A percentile compares a stretch with the other conserved stretches of the same genome.
These are phyloP conservation scores for Choristoneura rosaceana DNA, from an alignment of 2,888 invertebrate species.

Conservation along the genomic window DNA sequence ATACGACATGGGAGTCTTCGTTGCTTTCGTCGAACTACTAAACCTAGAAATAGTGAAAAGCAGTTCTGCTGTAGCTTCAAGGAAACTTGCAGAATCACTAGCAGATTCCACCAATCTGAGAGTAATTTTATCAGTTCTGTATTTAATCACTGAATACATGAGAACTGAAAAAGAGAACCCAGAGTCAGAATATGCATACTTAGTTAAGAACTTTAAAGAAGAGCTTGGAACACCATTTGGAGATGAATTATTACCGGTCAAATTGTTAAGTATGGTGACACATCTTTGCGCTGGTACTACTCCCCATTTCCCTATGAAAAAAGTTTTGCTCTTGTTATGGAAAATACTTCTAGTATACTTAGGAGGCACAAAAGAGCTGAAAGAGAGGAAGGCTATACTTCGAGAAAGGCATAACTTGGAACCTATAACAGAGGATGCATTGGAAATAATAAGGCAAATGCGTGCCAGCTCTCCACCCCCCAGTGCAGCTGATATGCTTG, in stretches of 20 bases:
- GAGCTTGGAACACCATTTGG: constrained; percentile 86
- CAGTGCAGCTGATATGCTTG: constrained; percentile 94
- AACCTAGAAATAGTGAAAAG: constrained; percentile 97
- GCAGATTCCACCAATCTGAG: constrained; percentile 96
- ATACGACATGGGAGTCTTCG: constrained; percentile 95
- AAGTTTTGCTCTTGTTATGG: constrained; percentile 97
- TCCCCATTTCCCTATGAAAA: constrained; percentile 99
- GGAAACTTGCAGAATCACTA: constrained; percentile 79
- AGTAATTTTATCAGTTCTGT: constrained; percentile 96
- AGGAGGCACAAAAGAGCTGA: constrained; percentile 95
- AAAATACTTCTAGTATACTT: constrained; percentile 96
- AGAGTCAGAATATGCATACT: constrained; percentile 79
- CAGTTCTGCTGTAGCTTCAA: constrained; percentile 75
- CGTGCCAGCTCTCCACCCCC: constrained; percentile 97
- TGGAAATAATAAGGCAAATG: constrained; percentile 97
- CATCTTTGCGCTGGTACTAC: constrained; percentile 97
- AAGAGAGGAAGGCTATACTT: constrained; percentile 90
- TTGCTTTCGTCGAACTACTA: constrained; percentile 95
- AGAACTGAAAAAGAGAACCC: constrained; percentile 87
- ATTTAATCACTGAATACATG: constrained; percentile 98
- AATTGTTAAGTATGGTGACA: constrained; percentile 97
- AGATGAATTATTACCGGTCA: constrained; percentile 94
- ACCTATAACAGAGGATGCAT: constrained; percentile 95
- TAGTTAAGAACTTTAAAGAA: constrained; percentile 86
- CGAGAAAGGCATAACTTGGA: constrained; percentile 90